Conservation (phyloP, 2,113 vertebrate genomes). For the Empidonax traillii region DNA sequence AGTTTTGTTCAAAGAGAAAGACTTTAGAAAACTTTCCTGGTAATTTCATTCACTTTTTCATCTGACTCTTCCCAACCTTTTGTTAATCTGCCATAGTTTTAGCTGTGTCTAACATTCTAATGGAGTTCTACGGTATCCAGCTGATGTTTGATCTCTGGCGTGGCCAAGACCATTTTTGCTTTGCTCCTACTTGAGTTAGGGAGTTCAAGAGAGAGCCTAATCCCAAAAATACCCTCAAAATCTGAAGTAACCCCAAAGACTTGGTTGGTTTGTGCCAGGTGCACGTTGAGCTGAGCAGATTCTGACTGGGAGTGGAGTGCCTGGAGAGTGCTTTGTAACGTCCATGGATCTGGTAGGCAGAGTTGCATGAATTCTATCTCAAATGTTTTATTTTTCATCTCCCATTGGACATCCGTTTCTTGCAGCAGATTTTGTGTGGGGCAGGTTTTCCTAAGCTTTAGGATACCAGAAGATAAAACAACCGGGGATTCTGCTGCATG, state of each 20-base stretch:
- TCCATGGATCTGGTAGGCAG: neutral
- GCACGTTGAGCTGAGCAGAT: neutral
- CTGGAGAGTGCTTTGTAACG: neutral
- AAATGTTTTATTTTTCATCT: neutral
- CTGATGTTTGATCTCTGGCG: neutral
- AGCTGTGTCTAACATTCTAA: neutral
- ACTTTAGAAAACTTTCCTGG: neutral
- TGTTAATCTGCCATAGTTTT: neutral
- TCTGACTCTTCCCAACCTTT: neutral
- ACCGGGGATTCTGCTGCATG: rapidly evolving
- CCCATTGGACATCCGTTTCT: neutral
- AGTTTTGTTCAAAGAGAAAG: neutral
- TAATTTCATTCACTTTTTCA: neutral
- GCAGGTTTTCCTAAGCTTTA: neutral
- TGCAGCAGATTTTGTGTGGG: neutral
- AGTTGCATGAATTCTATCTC: neutral
- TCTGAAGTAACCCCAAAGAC: neutral
- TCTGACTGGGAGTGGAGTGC: neutral
- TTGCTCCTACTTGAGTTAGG: neutral
- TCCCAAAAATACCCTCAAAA: neutral
- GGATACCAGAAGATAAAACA: neutral
- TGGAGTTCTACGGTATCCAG: neutral
- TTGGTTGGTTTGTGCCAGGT: neutral
- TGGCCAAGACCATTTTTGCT: neutral
- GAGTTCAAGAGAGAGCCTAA: neutral